Conservation (phyloP, 1,140 invertebrate species). For the Ctenoplectra terminalis region DNA sequence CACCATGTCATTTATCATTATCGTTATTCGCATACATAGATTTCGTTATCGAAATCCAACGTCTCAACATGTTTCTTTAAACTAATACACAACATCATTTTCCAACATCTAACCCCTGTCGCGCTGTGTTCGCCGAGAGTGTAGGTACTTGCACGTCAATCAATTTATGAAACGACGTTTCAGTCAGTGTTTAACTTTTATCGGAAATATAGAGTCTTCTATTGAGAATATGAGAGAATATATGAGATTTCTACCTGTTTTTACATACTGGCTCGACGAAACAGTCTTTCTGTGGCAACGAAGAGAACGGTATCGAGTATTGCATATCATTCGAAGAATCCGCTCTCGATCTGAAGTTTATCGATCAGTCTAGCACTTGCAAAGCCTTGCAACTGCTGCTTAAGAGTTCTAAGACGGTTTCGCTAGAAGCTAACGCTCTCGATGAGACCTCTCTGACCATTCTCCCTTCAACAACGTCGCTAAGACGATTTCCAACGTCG, state of each 20-base stretch:
- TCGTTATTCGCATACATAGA: no score
- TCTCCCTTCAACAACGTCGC: neutral
- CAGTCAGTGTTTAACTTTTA: neutral
- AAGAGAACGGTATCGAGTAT: neutral
- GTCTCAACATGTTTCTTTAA: no score
- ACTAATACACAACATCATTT: no score
- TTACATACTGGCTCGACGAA: neutral
- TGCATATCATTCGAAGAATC: neutral
- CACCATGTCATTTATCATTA: no score
- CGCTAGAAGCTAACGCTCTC: conserved; percentile 9
- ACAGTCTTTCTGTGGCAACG: neutral
- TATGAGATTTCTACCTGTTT: no score
- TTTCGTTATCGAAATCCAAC: no score
- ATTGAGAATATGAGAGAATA: no score
- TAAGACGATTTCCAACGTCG: neutral
- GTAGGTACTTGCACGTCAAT: no score
- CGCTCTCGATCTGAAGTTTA: conserved; percentile 36
- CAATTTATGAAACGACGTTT: conserved; percentile 12
- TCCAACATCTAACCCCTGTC: no score
- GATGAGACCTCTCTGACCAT: conserved; percentile 27
- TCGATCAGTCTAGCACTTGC: conserved; percentile 36
- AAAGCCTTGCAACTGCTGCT: conserved; percentile 51
- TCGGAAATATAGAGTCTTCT: no score
- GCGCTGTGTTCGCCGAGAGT: no score
- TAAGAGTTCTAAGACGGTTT: conserved; percentile 54